phyloP scores from a whole-genome alignment of 2,888 invertebrate species.

The Urechis unicinctus region DNA sequence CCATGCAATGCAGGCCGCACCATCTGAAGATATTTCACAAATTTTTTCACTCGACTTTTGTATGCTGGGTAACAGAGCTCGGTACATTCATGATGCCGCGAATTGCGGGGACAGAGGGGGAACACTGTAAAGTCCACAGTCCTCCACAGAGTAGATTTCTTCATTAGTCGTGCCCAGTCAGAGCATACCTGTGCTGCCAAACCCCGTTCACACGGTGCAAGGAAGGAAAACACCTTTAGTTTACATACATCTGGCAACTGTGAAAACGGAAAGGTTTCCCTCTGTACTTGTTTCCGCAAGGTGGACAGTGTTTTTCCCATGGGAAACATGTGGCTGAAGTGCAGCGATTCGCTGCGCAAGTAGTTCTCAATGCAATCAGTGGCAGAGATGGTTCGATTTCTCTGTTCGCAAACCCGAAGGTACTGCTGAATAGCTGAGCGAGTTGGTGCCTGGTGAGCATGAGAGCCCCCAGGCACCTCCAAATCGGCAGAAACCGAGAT shows the following conservation, averaged over 20 bases:
- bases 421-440: background rate
- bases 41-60: conserved; percentile 33
- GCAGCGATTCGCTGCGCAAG: background rate
- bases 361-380: background rate
- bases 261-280: conserved; percentile 33
- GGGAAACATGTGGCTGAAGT: background rate
- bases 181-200: conserved; percentile 31
- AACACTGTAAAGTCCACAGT: conserved; percentile 38
- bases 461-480: background rate
- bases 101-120: conserved; percentile 31
- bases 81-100: conserved; percentile 23
- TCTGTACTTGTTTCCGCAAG: background rate
- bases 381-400: background rate
- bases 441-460: background rate
- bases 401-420: background rate
- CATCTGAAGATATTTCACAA: conserved; percentile 28
- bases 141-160: conserved; percentile 36
- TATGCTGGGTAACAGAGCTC: conserved; percentile 35
- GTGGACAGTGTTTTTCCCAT: background rate
- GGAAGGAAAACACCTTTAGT: conserved; percentile 39
- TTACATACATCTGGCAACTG: conserved; percentile 38
- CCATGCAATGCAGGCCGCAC: conserved; percentile 32
- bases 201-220: conserved; percentile 37
- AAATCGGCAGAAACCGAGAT: background rate
- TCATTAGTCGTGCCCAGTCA: conserved; percentile 33